Conservation (phyloP, 1,140 invertebrate genomes). For the Mya arenaria region DNA sequence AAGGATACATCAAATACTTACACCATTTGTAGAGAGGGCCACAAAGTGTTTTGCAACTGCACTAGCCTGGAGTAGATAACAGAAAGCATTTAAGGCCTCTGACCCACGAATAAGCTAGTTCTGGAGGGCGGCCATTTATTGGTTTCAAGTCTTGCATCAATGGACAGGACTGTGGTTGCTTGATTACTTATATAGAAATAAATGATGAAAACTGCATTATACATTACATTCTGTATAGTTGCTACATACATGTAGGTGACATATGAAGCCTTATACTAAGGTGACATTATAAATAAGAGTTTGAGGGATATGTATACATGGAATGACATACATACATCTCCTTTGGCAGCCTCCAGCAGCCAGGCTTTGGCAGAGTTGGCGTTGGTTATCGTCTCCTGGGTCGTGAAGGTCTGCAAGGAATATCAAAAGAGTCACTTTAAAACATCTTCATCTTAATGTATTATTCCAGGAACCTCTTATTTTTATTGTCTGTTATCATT, state of each 20-base stretch:
- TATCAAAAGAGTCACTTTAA: too few relatives aligned
- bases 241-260: background rate
- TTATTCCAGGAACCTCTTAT: too few relatives aligned
- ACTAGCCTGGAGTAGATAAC: slow-evolving; percentile 84
- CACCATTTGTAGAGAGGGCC: slow-evolving; percentile 96
- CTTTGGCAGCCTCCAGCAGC: slow-evolving; percentile 92
- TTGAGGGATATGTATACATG: too few relatives aligned
- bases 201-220: background rate
- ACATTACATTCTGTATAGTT: background rate
- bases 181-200: too few relatives aligned
- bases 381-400: slow-evolving; percentile 99
- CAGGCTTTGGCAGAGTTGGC: slow-evolving; percentile 97
- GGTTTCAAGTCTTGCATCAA: too few relatives aligned
- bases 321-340: slow-evolving; percentile 90
- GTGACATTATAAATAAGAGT: background rate
- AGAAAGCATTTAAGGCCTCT: too few relatives aligned
- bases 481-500: too few relatives aligned
- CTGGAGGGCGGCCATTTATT: too few relatives aligned
- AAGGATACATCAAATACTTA: slow-evolving; percentile 71
- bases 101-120: too few relatives aligned
- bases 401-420: slow-evolving; percentile 92
- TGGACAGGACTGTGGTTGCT: too few relatives aligned
- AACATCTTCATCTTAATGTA: too few relatives aligned
- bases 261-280: background rate
- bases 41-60: slow-evolving; percentile 99